Evolutionary conservation across 1,140 invertebrate species (phyloP).

Genomic region (Ylistrum balloti): DNA sequence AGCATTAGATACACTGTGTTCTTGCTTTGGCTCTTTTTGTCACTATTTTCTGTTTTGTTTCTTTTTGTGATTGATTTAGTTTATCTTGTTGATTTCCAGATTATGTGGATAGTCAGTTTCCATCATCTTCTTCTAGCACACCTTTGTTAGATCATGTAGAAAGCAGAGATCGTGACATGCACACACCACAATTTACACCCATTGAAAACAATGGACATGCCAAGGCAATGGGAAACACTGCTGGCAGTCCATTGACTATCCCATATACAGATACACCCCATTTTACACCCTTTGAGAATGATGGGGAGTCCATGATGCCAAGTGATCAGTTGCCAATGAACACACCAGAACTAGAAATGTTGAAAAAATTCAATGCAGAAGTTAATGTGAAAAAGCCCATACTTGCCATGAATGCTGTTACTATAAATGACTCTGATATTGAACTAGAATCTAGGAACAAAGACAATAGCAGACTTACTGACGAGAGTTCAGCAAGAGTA

Average conservation of each 20-base stretch:
- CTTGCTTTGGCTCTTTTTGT: neutral
- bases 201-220: neutral
- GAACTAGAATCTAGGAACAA: neutral
- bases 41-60: neutral
- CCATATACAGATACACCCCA: neutral
- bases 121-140: conserved; percentile 10
- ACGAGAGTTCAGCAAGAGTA: neutral
- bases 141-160: neutral
- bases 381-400: neutral
- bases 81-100: neutral
- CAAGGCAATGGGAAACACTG: neutral
- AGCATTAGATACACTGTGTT: neutral
- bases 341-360: conserved; percentile 16
- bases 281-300: neutral
- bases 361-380: neutral
- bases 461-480: neutral
- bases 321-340: neutral
- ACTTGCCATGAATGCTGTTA: neutral
- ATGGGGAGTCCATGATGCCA: neutral
- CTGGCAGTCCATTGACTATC: neutral
- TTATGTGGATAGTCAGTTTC: neutral
- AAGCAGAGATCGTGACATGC: neutral
- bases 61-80: too few relatives aligned
- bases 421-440: neutral
- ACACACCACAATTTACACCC: neutral